phyloP scores from a whole-genome alignment of 1,140 invertebrate species.

The Doryteuthis pealeii region DNA sequence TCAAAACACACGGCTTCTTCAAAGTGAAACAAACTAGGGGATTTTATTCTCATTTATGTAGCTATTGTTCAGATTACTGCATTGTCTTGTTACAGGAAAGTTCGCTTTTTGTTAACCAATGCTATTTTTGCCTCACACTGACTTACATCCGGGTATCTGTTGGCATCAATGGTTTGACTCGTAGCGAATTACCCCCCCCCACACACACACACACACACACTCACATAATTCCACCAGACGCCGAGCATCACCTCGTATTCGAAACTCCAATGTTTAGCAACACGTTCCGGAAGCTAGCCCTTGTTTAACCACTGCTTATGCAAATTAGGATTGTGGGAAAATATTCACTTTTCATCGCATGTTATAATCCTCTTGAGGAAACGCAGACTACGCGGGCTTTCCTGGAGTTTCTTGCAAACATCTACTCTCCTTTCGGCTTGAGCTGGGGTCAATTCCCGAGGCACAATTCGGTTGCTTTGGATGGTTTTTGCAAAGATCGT shows the following conservation, averaged over 20 bases:
- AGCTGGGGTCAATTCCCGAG: neutral
- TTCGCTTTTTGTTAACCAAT: neutral
- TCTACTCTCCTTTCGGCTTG: neutral
- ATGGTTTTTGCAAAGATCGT: neutral
- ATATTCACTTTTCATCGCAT: slow-evolving; percentile 1
- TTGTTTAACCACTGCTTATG: neutral
- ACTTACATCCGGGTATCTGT: neutral
- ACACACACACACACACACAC: no score
- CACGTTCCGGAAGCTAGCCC: neutral
- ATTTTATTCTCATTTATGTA: no score
- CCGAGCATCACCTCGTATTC: neutral
- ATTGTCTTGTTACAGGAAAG: no score
- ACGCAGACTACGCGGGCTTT: neutral
- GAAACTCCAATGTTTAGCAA: neutral
- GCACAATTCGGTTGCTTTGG: neutral
- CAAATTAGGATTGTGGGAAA: neutral
- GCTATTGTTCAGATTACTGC: no score
- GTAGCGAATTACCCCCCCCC: neutral
- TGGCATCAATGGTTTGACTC: neutral
- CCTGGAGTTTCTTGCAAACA: neutral
- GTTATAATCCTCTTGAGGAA: neutral
- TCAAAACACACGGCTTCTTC: neutral
- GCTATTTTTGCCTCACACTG: neutral
- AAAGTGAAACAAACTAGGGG: no score
- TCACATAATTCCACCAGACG: neutral